These are phyloP conservation scores for Aromia moschata DNA, from an alignment of 2,888 invertebrate species.

Conservation along the genomic window DNA sequence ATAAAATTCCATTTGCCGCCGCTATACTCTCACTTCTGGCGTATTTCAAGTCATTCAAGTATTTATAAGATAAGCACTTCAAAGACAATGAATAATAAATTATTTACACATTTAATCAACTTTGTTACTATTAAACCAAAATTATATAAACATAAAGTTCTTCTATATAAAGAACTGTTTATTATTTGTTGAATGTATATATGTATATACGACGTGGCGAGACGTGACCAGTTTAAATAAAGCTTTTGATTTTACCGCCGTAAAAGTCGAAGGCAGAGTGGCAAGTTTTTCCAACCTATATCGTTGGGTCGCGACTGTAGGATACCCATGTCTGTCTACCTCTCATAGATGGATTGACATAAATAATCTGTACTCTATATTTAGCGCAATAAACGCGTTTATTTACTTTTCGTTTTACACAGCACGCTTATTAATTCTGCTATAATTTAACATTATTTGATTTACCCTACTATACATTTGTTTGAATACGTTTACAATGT, in stretches of 20 bases:
- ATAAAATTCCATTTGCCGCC: too few relatives aligned
- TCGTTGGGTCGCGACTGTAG: constrained; percentile 31
- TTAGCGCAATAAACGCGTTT: constrained; percentile 25
- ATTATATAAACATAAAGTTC: constrained; percentile 34
- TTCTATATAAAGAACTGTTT: constrained; percentile 36
- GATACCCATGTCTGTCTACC: constrained; percentile 22
- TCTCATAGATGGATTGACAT: constrained; percentile 26
- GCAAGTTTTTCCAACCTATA: constrained; percentile 31
- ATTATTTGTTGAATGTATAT: constrained; percentile 33
- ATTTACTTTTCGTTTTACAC: constrained; percentile 24
- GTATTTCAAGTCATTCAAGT: too few relatives aligned
- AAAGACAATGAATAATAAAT: constrained; percentile 25
- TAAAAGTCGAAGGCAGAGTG: constrained; percentile 30
- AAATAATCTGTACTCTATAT: constrained; percentile 34
- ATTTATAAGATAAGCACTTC: constrained; percentile 9
- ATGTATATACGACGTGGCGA: constrained; percentile 35
- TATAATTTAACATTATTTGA: neutral
- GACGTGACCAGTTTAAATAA: constrained; percentile 41
- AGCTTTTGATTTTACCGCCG: constrained; percentile 41
- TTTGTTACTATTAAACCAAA: constrained; percentile 27
- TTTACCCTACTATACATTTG: neutral
- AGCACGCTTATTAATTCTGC: constrained; percentile 7
- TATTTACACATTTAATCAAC: constrained; percentile 27
- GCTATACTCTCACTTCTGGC: too few relatives aligned
- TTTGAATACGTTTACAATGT: constrained; percentile 10